Conservation (phyloP, 2,113 vertebrate genomes). For the Bathybates hornii region DNA sequence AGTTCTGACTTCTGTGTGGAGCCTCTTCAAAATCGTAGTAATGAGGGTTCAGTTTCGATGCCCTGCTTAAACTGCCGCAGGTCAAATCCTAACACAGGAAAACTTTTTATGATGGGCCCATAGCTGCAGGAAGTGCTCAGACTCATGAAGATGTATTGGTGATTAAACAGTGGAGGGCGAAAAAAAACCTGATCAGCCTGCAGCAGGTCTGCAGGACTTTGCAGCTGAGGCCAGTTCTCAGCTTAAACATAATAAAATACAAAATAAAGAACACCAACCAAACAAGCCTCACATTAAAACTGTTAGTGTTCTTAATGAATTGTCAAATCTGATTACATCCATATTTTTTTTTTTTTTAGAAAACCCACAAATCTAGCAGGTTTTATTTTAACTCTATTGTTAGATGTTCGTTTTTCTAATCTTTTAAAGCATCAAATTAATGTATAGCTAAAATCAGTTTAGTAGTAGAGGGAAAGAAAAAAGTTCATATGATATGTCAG, state of each 20-base stretch:
- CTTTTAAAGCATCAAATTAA: neutral
- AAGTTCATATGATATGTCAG: neutral
- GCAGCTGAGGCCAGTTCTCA: constrained; percentile 1
- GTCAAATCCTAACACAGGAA: constrained; percentile 17
- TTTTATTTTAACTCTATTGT: neutral
- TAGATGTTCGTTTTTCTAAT: rapidly evolving
- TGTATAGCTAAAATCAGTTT: neutral
- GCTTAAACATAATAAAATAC: neutral
- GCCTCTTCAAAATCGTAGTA: constrained; percentile 37
- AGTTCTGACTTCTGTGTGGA: neutral
- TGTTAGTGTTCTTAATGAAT: neutral
- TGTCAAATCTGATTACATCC: neutral
- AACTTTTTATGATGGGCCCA: constrained; percentile 14
- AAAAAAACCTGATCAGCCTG: neutral
- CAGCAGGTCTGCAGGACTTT: neutral
- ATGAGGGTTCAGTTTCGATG: constrained; percentile 19
- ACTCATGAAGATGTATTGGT: neutral
- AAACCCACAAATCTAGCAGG: neutral
- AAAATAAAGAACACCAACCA: neutral
- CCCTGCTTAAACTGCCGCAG: neutral
- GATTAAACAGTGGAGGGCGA: neutral
- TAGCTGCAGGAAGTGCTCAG: constrained; percentile 13
- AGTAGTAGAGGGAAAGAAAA: neutral
- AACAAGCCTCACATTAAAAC: neutral
- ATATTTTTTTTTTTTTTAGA: neutral